Conservation (phyloP, 2,113 vertebrate genomes). For the Hemiprocne comata region DNA sequence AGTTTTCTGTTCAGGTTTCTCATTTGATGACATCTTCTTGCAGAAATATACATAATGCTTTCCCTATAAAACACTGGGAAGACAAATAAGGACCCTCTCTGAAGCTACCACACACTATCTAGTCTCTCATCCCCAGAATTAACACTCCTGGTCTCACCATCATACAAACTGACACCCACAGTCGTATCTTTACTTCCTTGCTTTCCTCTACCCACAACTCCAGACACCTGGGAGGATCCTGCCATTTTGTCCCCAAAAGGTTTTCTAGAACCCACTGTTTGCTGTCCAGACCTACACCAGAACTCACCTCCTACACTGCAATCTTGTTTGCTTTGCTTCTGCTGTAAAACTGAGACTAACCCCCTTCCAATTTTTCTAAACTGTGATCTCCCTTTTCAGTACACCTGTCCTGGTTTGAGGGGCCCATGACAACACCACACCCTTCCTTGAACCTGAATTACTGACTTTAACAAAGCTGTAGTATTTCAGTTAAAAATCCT, state of each 20-base stretch:
- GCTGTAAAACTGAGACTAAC: neutral
- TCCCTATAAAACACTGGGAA: neutral
- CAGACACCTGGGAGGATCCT: neutral
- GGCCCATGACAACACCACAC: no score
- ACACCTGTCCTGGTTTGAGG: no score
- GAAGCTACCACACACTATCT: neutral
- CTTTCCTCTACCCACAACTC: neutral
- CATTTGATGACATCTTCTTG: neutral
- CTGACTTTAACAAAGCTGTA: neutral
- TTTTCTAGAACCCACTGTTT: neutral
- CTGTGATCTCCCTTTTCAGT: neutral
- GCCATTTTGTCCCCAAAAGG: neutral
- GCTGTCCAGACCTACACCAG: neutral
- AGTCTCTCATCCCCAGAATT: neutral
- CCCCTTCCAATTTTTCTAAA: neutral
- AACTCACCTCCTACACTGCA: neutral
- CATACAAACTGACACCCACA: neutral
- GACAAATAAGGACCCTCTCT: neutral
- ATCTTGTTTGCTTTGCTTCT: neutral
- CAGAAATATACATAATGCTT: neutral
- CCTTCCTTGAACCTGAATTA: neutral
- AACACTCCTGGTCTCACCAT: neutral
- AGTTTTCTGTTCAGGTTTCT: neutral
- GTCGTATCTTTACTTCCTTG: rapidly evolving
- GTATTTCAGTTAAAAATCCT: neutral